These are phyloP conservation scores for Camponotus fellah DNA, from an alignment of 2,888 invertebrate species.

Conservation along the genomic window DNA sequence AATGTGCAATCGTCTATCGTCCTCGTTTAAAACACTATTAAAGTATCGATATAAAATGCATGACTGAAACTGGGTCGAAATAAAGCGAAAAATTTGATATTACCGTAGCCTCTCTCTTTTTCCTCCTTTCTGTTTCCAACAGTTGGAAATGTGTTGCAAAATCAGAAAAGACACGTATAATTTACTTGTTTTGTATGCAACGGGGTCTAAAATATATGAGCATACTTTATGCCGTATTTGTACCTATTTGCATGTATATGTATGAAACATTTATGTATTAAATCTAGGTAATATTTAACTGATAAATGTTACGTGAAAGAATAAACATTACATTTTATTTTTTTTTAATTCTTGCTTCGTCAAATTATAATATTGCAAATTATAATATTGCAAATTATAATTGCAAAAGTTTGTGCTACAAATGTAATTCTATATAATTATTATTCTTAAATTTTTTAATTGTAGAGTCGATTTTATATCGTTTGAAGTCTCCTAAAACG, in stretches of 20 bases:
- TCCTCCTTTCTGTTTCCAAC: not conserved
- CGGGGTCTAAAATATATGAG: not conserved
- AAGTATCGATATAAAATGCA: conserved; percentile 19
- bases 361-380: too few species aligned
- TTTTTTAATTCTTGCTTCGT: not conserved
- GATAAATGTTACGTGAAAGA: not conserved
- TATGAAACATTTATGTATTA: not conserved
- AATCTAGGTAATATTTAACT: not conserved
- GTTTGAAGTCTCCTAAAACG: not conserved
- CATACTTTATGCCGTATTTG: too few species aligned
- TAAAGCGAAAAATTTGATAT: conserved; percentile 1
- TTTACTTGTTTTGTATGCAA: conserved; percentile 7
- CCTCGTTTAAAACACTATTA: not conserved
- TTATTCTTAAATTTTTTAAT: not conserved
- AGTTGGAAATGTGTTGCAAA: conserved; percentile 22
- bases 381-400: too few species aligned
- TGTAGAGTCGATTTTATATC: not conserved
- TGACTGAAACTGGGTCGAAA: conserved; percentile 31
- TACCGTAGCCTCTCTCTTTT: not conserved
- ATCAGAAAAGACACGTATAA: conserved; percentile 10
- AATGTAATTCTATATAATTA: not conserved
- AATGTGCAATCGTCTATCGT: not conserved
- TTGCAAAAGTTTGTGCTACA: not conserved
- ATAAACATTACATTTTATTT: not conserved
- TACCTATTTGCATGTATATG: not conserved